Evolutionary conservation across 2,888 invertebrate genomes (phyloP), one percentile per base, ranked within the genome.

Genomic region (Kryphioiulus occultus): DNA sequence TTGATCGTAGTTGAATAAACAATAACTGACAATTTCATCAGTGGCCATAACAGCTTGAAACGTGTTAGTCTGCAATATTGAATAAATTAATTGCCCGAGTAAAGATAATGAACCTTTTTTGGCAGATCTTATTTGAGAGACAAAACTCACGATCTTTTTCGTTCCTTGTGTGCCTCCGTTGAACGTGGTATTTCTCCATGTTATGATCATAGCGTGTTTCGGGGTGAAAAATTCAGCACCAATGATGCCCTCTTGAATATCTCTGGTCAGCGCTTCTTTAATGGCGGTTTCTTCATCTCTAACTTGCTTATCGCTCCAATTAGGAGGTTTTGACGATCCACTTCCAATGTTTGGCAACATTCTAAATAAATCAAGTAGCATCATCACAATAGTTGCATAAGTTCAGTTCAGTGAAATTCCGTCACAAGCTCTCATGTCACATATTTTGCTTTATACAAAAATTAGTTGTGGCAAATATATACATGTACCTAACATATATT

Each of bases 111-210:
- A 35, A 35, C 7, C 7, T 35, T 35, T 35, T 35, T 2, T 35
- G 35, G 35, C 35, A 35, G 3, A 35, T 35, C 35, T 35, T 4
- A 35, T 4, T 82, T 1, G n/a, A 12, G 26, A 82, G 19, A 2
- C 12, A 30, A 39, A 19, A 87, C 39, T 89, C 87, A 89, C 89
- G 42, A 88, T 88, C 26, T 87, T 84, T 15, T 68, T 84, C 1
- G 86, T 68, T 85, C 78, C 78, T 19, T 22, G 78, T 19, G 78
- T 59, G 30, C 97, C 97, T 87, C 97, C 97, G 91, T 96, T 95
- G 91, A 98, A 98, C 0, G 97, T 96, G 92, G 98, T 95, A 92
- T 99, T 98, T 92, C 97, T 97, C 99, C 99, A 99, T 0, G 99
- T 99, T 88, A 96, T 94, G 89, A 98, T 96, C 88, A 97, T 93